Evolutionary conservation across 64 coral and sea anemone species (phyloP).

Genomic region (Pachyseris speciosa): DNA sequence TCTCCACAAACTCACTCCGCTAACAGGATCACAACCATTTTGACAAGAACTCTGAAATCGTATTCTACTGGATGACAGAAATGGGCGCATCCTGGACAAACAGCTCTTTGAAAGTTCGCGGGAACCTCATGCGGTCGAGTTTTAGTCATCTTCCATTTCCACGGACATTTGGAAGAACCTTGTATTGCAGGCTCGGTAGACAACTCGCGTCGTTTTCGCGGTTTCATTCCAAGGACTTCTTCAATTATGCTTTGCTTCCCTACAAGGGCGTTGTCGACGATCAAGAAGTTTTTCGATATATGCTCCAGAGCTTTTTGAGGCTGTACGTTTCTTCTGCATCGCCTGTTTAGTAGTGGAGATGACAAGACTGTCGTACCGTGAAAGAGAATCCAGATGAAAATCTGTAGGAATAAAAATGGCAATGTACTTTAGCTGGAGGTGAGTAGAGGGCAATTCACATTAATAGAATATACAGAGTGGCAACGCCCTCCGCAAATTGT

Average conservation of each 20-base stretch:
- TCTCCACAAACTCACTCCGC: slow-evolving; percentile 3
- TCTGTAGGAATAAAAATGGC: neutral
- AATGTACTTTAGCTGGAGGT: too few species aligned
- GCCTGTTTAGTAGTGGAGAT: neutral
- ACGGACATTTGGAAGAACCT: neutral
- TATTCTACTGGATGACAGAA: neutral
- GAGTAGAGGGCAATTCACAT: too few species aligned
- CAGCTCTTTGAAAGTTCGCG: neutral
- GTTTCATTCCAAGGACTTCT: neutral
- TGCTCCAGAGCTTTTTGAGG: neutral
- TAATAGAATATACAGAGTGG: too few species aligned
- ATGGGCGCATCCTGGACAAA: neutral
- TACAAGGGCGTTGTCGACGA: neutral
- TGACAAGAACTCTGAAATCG: slow-evolving; percentile 2
- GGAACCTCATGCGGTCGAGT: neutral
- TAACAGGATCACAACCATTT: slow-evolving; percentile 26
- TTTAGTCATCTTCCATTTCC: neutral
- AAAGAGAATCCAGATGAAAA: neutral
- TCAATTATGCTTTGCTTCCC: neutral
- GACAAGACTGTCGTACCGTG: neutral
- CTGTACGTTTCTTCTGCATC: neutral
- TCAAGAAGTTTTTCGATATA: neutral
- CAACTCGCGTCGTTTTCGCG: neutral
- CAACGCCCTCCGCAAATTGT: too few species aligned
- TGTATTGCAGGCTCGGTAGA: neutral